Evolutionary conservation across 1,140 invertebrate genomes (phyloP).

Genomic region (Dendroctonus valens): DNA sequence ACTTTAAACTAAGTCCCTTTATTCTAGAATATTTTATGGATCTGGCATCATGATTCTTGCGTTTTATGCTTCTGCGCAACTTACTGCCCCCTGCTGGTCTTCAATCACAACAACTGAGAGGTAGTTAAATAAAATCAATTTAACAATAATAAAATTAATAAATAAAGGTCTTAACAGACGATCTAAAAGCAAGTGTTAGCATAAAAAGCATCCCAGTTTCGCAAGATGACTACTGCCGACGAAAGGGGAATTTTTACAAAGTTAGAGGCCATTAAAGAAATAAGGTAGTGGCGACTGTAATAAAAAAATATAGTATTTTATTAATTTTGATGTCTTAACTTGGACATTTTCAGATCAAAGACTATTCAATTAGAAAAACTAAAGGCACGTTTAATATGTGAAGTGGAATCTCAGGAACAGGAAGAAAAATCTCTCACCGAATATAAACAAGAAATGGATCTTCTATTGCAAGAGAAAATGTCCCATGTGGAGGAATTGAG

Average conservation of each 20-base stretch:
- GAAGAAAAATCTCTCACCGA: slow-evolving; percentile 92
- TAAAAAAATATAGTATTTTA: background rate
- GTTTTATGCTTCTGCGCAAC: too few relatives aligned
- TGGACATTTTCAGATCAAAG: slow-evolving; percentile 63
- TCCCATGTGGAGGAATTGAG: slow-evolving; percentile 96
- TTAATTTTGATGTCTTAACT: too few relatives aligned
- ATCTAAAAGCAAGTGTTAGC: too few relatives aligned
- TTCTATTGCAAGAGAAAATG: slow-evolving; percentile 96
- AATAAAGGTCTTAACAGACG: too few relatives aligned
- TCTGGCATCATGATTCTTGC: too few relatives aligned
- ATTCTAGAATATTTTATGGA: too few relatives aligned
- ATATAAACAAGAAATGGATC: slow-evolving; percentile 94
- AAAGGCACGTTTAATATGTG: slow-evolving; percentile 82
- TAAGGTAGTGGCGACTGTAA: slow-evolving; percentile 59
- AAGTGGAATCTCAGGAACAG: slow-evolving; percentile 88
- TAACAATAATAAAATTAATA: too few relatives aligned
- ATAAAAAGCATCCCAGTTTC: too few relatives aligned
- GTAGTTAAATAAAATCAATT: too few relatives aligned
- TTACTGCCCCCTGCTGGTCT: too few relatives aligned
- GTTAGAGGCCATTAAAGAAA: slow-evolving; percentile 85
- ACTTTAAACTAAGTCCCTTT: too few relatives aligned
- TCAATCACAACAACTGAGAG: too few relatives aligned
- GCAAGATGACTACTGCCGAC: slow-evolving; percentile 50
- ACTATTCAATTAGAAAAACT: slow-evolving; percentile 89
- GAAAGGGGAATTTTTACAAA: slow-evolving; percentile 82